Evolutionary conservation across 2,113 vertebrate genomes (phyloP).

Genomic region (cattle (Bos taurus)): DNA sequence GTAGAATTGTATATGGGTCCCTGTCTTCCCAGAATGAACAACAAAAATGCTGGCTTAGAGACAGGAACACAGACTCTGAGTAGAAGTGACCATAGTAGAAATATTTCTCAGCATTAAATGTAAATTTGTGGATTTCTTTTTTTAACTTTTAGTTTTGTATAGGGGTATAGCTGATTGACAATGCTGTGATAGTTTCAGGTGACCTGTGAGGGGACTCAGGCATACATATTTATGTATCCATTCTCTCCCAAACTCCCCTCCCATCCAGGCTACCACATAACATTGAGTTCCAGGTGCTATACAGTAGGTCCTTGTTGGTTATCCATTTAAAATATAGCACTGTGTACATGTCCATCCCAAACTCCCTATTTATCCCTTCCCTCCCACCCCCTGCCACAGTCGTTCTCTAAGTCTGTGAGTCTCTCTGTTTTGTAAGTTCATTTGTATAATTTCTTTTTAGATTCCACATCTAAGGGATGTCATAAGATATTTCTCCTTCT

Average conservation of each 20-base stretch:
- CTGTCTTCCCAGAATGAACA: neutral
- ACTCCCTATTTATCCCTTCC: neutral
- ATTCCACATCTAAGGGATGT: neutral
- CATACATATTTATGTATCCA: neutral
- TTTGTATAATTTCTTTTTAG: neutral
- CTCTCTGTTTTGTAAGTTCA: neutral
- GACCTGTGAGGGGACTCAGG: neutral
- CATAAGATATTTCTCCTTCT: neutral
- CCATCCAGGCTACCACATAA: neutral
- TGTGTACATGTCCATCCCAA: neutral
- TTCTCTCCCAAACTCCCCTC: neutral
- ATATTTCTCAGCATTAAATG: neutral
- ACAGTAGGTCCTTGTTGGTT: neutral
- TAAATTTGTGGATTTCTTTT: neutral
- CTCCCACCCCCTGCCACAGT: neutral
- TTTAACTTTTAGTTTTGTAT: neutral
- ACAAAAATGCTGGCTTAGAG: neutral
- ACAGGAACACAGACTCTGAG: neutral
- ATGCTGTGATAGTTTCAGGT: neutral
- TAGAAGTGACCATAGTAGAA: neutral
- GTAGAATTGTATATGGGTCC: neutral
- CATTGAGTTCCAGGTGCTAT: neutral
- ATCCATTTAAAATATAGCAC: neutral
- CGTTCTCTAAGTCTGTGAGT: neutral
- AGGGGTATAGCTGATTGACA: neutral